Percentiles rank a stretch among this genome's conserved stretches.
phyloP scores from a whole-genome alignment of 1,140 invertebrate species.

The Scaptomyza hsui region DNA sequence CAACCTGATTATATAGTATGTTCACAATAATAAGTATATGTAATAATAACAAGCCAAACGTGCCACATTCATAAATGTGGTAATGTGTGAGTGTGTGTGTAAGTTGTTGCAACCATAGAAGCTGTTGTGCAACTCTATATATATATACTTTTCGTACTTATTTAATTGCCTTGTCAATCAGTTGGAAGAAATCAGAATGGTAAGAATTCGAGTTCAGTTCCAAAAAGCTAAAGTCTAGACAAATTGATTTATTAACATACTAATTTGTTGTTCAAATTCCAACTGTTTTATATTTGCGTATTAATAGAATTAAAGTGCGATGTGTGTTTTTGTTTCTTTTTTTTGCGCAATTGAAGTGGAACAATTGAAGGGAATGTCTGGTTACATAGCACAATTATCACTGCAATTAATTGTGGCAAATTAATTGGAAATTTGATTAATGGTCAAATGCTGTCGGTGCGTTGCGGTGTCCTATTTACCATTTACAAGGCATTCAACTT shows the following conservation, averaged over 20 bases:
- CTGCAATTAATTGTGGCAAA: slow-evolving; percentile 77
- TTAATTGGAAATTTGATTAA: slow-evolving; percentile 81
- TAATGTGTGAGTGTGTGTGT: no score
- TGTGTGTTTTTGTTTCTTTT: no score
- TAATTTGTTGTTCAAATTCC: background rate
- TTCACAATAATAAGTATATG: slow-evolving; percentile 59
- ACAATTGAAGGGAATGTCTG: background rate
- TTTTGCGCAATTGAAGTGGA: background rate
- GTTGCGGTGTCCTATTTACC: slow-evolving; percentile 47
- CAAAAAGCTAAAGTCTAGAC: no score
- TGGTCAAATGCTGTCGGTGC: slow-evolving; percentile 49
- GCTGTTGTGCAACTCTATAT: background rate
- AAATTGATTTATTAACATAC: no score
- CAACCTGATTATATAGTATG: slow-evolving; percentile 71
- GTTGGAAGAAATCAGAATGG: no score
- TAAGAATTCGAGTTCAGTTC: no score
- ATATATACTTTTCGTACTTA: no score
- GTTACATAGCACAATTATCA: slow-evolving; percentile 52
- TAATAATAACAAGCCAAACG: slow-evolving; percentile 61
- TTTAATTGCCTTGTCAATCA: no score
- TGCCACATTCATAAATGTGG: background rate
- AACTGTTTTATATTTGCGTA: background rate
- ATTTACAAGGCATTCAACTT: slow-evolving; percentile 68
- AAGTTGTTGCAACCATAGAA: background rate
- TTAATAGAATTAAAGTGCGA: background rate